Base-by-base conservation (phyloP, 2,888 invertebrate species). In the Phragmatobia fuliginosa region DNA sequence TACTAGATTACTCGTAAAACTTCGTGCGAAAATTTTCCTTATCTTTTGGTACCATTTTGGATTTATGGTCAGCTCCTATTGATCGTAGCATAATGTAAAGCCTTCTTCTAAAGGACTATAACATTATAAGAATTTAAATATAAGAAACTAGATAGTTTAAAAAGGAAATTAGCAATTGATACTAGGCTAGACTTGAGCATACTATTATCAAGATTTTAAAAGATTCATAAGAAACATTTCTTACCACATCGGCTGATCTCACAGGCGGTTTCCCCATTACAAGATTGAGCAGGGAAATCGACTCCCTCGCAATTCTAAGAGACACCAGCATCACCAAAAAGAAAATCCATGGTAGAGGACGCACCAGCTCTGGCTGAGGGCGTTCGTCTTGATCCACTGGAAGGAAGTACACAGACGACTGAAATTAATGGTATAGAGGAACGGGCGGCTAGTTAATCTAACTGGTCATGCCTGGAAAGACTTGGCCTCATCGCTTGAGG, bases 321-420 rank as follows among this genome's bases (percentile, higher is more conserved):
- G 91, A 69, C 11, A 96, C 80, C 64, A 96, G 86, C 77, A 94
- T 87, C 38, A 91, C 87, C 21, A 96, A 84, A 82, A 96, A 96
- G 56, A 96, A 88, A 36, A 96, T 83, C 96, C 96, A 96, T 0
- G 96, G 96, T 67, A 96, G 82, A 0, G 96, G 96, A 38, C 96
- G 92, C n/a, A 96, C 91, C 66, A 96, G 84, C 82, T 95, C 94
- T 0, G 93, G 90, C 68, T 91, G 93, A 0, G 93, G 93, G 2
- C 92, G 91, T n/a, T 96, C 96, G 71, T 96, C 94, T 81, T 90
- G 91, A 38, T 95, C 94, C 86, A 94, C 96, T 96, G 88, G 2
- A 89, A 88, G 87, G 1, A 89, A 88, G 21, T 21, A 49, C 4
- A 56, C 2, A 28, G 1, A 16, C 56, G 0, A 56, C 16, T 28